Percentiles rank a stretch among this genome's conserved stretches.
These are phyloP conservation scores for Toxotes jaculatrix DNA, from an alignment of 2,113 vertebrate species.

Conservation along the genomic window DNA sequence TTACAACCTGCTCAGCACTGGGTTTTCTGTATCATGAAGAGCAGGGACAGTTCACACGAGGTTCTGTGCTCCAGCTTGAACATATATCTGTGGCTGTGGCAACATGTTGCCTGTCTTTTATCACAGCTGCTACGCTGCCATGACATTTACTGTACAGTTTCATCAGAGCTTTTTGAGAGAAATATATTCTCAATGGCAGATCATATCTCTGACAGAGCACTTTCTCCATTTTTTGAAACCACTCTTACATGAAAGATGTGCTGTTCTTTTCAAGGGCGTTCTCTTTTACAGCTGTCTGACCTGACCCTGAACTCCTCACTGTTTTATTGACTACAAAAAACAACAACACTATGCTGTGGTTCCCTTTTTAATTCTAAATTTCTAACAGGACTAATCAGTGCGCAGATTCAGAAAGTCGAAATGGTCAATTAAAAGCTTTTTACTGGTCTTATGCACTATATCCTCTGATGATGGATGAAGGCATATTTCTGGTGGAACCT, in stretches of 20 bases:
- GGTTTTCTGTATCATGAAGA: neutral
- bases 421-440: constrained; percentile 46
- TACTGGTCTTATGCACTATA: constrained; percentile 1
- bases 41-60: constrained; percentile 2
- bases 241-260: neutral
- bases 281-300: neutral
- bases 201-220: constrained; percentile 19
- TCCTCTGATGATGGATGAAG: constrained; percentile 32
- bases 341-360: neutral
- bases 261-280: constrained; percentile 7
- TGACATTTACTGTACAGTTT: constrained; percentile 34
- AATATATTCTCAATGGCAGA: constrained; percentile 16
- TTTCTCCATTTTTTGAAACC: constrained; percentile 29
- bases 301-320: too few relatives aligned
- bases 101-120: constrained; percentile 34
- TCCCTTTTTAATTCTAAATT: constrained; percentile 11
- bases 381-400: constrained; percentile 18
- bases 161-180: constrained; percentile 6
- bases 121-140: constrained; percentile 23
- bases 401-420: neutral
- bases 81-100: constrained; percentile 28
- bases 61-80: constrained; percentile 8
- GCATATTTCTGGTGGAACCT: neutral
- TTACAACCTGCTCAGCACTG: constrained; percentile 6
- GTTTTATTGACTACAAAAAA: neutral